These are phyloP conservation scores for Ariolimax columbianus DNA, from an alignment of 2,888 invertebrate species.

Conservation along the genomic window DNA sequence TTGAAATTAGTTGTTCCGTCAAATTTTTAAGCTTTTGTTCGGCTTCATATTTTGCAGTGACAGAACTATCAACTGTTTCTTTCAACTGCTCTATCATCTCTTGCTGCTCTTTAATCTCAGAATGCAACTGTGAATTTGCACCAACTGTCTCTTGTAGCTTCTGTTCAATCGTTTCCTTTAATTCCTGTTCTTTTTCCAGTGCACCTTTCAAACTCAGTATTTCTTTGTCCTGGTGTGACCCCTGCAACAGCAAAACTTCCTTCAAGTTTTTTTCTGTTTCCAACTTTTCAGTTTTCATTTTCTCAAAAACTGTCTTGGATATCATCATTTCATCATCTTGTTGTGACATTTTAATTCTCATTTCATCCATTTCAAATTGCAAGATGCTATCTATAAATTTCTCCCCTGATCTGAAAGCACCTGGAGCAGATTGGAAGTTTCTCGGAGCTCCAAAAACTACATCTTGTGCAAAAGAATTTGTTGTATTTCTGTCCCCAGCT, in stretches of 20 bases:
- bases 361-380: slow-evolving; percentile 46
- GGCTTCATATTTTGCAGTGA: not conserved
- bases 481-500: not conserved
- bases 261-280: slow-evolving; percentile 21
- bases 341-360: slow-evolving; percentile 35
- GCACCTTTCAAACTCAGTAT: not conserved
- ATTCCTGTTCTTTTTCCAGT: not conserved
- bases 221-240: not conserved
- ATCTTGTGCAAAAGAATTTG: slow-evolving; percentile 38
- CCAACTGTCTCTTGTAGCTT: not conserved
- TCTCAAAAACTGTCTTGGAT: slow-evolving; percentile 22
- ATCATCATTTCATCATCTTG: slow-evolving; percentile 25
- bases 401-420: slow-evolving; percentile 30
- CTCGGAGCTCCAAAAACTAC: slow-evolving; percentile 38
- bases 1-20: not conserved
- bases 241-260: slow-evolving; percentile 7
- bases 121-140: not conserved
- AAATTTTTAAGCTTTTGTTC: not conserved
- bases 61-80: slow-evolving; percentile 28
- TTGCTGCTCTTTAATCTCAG: not conserved
- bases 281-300: not conserved
- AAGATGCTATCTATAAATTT: slow-evolving; percentile 43
- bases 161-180: not conserved
- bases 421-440: not conserved
- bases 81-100: not conserved